Conservation (phyloP, 2,797 vertebrate genomes). For the Acridotheres tristis region DNA sequence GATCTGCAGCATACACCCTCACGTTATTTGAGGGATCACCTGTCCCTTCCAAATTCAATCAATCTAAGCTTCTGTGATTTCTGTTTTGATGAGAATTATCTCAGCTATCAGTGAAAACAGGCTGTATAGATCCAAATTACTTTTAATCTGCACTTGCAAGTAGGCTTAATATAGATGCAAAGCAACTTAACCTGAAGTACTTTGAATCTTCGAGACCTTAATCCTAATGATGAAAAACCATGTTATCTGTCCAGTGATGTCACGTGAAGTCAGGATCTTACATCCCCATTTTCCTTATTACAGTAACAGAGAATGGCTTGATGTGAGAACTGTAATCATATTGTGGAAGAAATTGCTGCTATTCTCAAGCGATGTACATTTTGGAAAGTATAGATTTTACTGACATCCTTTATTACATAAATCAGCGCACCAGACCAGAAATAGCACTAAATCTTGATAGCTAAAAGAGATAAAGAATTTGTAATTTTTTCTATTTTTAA, state of each 20-base stretch:
- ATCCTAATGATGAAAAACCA: neutral
- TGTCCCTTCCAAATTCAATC: neutral
- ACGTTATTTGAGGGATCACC: neutral
- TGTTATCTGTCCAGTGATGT: fast-evolving
- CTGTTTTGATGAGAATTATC: neutral
- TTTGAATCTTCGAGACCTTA: neutral
- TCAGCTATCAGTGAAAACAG: neutral
- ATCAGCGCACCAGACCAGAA: slow-evolving; percentile 2
- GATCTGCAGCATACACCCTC: neutral
- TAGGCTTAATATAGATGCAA: neutral
- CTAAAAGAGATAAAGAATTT: neutral
- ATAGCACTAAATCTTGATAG: neutral
- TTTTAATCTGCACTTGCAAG: neutral
- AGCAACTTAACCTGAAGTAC: neutral
- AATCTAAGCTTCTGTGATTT: neutral
- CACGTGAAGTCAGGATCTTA: neutral
- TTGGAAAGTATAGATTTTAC: slow-evolving; percentile 15
- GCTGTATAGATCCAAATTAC: neutral
- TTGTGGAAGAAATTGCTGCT: slow-evolving; percentile 43
- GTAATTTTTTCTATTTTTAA: neutral
- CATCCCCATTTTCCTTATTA: neutral
- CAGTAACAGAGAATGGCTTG: neutral
- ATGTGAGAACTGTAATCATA: slow-evolving; percentile 15
- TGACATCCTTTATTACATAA: neutral
- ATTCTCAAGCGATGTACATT: neutral